Evolutionary conservation across 2,888 invertebrate genomes (phyloP).

Genomic region (Chironomus riparius): DNA sequence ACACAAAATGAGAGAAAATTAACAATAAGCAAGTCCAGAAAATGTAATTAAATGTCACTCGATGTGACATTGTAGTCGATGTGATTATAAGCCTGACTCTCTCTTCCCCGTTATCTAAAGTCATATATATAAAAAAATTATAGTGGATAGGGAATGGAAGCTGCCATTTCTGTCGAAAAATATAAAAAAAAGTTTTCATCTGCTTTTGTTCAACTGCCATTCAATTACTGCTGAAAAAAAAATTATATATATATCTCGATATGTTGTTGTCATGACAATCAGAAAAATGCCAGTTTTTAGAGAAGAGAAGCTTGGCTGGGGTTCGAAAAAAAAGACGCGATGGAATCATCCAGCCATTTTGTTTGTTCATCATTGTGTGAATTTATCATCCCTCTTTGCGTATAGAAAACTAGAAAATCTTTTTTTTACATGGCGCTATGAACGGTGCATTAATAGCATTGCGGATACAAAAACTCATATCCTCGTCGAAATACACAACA

Average conservation of each 20-base stretch:
- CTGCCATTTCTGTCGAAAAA: neutral
- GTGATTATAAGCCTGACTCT: neutral
- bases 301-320: neutral
- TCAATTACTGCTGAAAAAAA: neutral
- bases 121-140: neutral
- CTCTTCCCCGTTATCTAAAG: neutral
- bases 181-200: neutral
- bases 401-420: neutral
- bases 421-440: too few species aligned
- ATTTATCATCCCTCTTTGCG: neutral
- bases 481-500: too few species aligned
- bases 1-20: neutral
- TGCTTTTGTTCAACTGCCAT: neutral
- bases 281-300: neutral
- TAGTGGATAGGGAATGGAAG: neutral
- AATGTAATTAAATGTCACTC: neutral
- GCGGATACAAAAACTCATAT: neutral
- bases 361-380: neutral
- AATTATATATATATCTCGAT: neutral
- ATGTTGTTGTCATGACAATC: conserved; percentile 20
- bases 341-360: neutral
- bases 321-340: neutral
- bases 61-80: neutral
- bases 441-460: too few species aligned
- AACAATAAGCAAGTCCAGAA: neutral